Base-by-base conservation (phyloP, 2,113 vertebrate genomes). In the Mixornis gularis region DNA sequence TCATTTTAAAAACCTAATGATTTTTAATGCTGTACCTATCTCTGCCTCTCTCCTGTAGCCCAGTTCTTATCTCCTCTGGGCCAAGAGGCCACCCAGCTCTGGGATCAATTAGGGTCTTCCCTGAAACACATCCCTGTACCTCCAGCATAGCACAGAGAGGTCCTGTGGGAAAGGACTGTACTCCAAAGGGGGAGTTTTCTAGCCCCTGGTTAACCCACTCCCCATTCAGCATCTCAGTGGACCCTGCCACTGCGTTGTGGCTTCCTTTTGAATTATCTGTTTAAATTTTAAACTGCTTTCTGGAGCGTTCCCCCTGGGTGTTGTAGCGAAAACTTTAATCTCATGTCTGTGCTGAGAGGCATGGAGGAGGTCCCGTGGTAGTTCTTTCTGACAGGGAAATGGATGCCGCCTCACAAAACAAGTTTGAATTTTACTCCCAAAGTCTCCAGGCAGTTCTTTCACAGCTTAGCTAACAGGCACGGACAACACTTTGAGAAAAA, bases 271-370 rank as follows among this genome's bases (percentile, higher is more conserved):
- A 94, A 83, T 79, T 87, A 85, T 64, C 62, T 93, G 36, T 84
- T 95, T 93, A 93, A 94, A 94, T 94, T 91, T 93, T 92, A 86
- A 93, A 83, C 76, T 88, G 48, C 60, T 90, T 90, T 86, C 76
- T 86, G n/a, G 36, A 93, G 51, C 66, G 41, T 36, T 87, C 59
- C 82, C 68, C 63, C 55, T 2, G 40, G 26, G 95, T 86, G 55
- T 84, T 90, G 69, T 84, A 92, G 64, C 56, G 59, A 94, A 85
- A 95, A 94, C 88, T 93, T 95, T 90, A 94, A 95, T 96, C 90
- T 96, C 92, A 56, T 38, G 72, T 36, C 59, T 78, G 64, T 73
- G 72, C 38, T 43, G 88, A 78, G 72, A 88, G 69, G 60, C 92
- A 92, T 78, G 93, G 88, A 95, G 88, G 36, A 56, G 52, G 44